A percentile compares a stretch with the other conserved stretches of the same genome.
Conservation (phyloP, 2,113 vertebrate species). For the Daboia siamensis region DNA sequence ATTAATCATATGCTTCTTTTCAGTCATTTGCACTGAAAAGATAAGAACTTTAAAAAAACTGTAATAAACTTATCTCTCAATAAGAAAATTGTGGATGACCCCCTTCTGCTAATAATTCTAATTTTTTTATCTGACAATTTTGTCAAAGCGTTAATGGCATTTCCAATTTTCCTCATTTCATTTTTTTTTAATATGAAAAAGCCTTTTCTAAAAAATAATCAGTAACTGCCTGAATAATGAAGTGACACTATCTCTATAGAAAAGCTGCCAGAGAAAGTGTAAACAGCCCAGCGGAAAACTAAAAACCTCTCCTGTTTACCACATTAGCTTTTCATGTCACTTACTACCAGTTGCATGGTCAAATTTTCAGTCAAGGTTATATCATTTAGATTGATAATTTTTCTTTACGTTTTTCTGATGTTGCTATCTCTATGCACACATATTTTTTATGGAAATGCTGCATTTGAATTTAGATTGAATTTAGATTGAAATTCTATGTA, state of each 20-base stretch:
- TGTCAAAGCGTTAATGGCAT: not conserved
- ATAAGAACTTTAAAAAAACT: not conserved
- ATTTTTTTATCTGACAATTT: not conserved
- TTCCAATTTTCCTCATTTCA: not conserved
- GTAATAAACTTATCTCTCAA: not conserved
- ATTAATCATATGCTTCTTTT: not conserved
- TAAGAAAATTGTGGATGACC: not conserved
- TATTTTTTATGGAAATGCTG: not conserved
- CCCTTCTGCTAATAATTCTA: not conserved
- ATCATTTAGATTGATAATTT: not conserved
- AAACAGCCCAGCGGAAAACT: slow-evolving; percentile 2
- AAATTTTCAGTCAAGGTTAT: not conserved
- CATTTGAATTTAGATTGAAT: not conserved
- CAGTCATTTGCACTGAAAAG: not conserved
- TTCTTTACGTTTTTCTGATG: not conserved
- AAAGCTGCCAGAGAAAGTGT: slow-evolving; percentile 4
- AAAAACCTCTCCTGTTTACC: not conserved
- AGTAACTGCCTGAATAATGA: not conserved
- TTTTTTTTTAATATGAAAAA: not conserved
- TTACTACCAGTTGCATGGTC: not conserved
- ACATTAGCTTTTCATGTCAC: not conserved
- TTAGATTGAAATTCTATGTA: not conserved
- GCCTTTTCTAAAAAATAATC: not conserved
- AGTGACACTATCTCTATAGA: not conserved
- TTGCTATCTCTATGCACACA: not conserved